Conservation (phyloP, 64 coral and sea anemone species). For the Stichodactyla mertensii region DNA sequence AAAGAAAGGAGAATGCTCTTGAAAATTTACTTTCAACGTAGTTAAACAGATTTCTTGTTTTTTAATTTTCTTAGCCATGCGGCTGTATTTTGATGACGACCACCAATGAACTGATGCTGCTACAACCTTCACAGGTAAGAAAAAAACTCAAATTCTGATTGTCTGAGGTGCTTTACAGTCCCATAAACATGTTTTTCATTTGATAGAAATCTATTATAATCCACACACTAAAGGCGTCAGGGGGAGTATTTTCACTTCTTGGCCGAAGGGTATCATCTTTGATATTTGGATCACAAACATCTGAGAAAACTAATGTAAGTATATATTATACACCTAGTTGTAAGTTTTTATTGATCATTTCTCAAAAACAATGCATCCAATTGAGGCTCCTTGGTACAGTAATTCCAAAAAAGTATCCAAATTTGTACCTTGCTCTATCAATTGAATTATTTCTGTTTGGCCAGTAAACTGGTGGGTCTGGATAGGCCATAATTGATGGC, state of each 20-base stretch:
- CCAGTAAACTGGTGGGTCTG: too few species aligned
- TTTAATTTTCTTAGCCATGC: slow-evolving; percentile 59
- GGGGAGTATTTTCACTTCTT: slow-evolving; percentile 68
- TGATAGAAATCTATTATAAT: slow-evolving; percentile 70
- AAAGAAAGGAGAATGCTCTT: too few species aligned
- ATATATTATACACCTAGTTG: neutral
- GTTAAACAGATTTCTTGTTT: neutral
- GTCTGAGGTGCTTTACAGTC: too few species aligned
- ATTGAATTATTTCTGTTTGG: too few species aligned
- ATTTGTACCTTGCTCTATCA: too few species aligned
- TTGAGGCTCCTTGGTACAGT: too few species aligned
- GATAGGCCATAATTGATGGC: too few species aligned
- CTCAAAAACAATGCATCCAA: too few species aligned
- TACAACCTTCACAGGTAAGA: slow-evolving; percentile 68
- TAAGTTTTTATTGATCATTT: neutral
- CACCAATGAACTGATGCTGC: slow-evolving; percentile 82
- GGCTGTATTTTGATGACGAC: slow-evolving; percentile 84
- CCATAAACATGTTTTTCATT: neutral
- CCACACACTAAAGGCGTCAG: slow-evolving; percentile 63
- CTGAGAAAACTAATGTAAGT: slow-evolving; percentile 26
- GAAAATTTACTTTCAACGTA: too few species aligned
- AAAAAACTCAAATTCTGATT: too few species aligned
- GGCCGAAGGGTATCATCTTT: slow-evolving; percentile 82
- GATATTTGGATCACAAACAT: slow-evolving; percentile 71
- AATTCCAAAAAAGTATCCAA: too few species aligned